Evolutionary conservation across 1,140 invertebrate genomes (phyloP), one percentile per base, ranked within the genome.

Genomic region (Radopholus similis): DNA sequence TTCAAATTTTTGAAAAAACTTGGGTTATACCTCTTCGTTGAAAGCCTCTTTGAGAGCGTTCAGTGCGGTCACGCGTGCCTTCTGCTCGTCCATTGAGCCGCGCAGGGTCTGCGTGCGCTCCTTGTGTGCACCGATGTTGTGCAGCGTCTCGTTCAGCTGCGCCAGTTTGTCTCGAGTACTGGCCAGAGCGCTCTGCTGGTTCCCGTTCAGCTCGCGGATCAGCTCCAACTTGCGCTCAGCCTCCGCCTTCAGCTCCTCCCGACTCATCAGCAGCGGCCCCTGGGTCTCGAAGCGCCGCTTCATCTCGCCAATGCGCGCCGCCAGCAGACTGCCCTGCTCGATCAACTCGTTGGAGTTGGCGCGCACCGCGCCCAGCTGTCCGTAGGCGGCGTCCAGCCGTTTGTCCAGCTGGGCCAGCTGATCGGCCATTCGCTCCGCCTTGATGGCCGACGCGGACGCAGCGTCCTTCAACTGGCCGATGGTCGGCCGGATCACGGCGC

Each of bases 401-500:
- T 77, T 53, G 47, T 64, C 62, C 15, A 78, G 15, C 35, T 28
- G 44, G 21, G 47, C 53, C 15, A 82, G 21, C 49, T 76, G 58
- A 15, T 78, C 58, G 18, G 58, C 32, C 21, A 67, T 54, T 9
- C 77, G 60, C 23, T 69, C 57, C 23, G 73, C 64, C 6, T 66
- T 51, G 32, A 83, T 64, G 30, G 44, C 64, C 5, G 77, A 21
- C 26, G 40, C 59, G 5, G 75, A 47, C 3, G 60, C 54, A 13
- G 57, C 65, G n/a, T 64, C 74, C 47, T 51, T 51, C 4, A 51
- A 42, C 23, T 26, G 34, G 30, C 38, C 40, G 15, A 49, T 49
- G 42, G 42, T 62, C n/a, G 59, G 59, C 32, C 4, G 11, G 30
- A 62, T 49, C 32, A 26, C 15, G 34, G 28, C 28, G 18, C 15